Evolutionary conservation across 2,888 invertebrate genomes (phyloP), one percentile per base, ranked within the genome.

Genomic region (Neoascia interrupta): DNA sequence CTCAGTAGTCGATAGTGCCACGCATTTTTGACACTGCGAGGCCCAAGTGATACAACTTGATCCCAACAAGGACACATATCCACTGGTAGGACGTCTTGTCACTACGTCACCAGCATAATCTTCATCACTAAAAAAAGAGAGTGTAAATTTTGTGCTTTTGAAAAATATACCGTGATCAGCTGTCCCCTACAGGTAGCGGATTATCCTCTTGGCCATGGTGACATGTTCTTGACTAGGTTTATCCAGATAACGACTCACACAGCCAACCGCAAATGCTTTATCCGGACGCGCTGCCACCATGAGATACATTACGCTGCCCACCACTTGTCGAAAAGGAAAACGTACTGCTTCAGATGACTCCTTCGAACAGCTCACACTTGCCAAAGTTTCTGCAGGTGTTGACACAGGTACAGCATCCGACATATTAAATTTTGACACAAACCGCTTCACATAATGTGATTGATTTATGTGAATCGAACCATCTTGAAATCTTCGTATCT

Each of bases 41-140:
- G 64, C 56, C 64, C 66, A 79, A 19, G 54, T 54, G 23, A 51
- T 72, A 23, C 47, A 36, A 8, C 60, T 54, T 15, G 64, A 60
- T 10, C 53, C 53, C 11, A 69, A 60, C 23, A 56, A 11, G 31
- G 63, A 56, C 21, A 66, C 26, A 60, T 41, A 76, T 31, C 72
- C 51, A 1, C 72, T 72, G 39, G 70, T 64, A 11, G 63, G 73
- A 18, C 41, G 43, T 16, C 58, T 58, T 2, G 41, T 56, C 8
- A 54, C 15, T 2, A 43, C 28, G 13, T 58, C 18, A 0, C 68
- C 54, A 49, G 63, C 56, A 21, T 69, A 68, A 41, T 69, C 69
- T 43, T 69, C 63, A 66, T 79, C 68, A 37, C 80, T 73, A 26
- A 63, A 69, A 64, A 58, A 68, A 36, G 53, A 56, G 23, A 60